These are phyloP conservation scores for Danio jaintianensis DNA, from an alignment of 2,797 vertebrate genomes.

Conservation along the genomic window DNA sequence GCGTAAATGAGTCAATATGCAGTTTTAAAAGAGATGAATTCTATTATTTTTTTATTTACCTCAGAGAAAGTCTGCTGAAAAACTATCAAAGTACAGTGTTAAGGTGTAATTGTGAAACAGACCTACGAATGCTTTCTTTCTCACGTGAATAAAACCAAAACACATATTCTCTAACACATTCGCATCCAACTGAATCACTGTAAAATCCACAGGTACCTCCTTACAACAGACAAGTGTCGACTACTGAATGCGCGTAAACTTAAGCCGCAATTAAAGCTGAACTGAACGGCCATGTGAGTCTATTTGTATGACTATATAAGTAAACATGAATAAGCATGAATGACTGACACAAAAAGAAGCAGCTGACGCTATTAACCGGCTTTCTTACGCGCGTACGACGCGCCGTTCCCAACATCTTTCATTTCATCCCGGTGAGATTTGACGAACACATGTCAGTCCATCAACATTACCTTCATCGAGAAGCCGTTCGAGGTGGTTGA, in stretches of 20 bases:
- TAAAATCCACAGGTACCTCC: constrained; percentile 39
- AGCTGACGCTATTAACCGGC: neutral
- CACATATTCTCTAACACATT: neutral
- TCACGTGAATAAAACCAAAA: constrained; percentile 5
- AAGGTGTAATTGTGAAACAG: neutral
- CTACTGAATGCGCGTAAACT: constrained; percentile 1
- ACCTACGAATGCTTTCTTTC: neutral
- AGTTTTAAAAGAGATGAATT: neutral
- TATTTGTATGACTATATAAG: neutral
- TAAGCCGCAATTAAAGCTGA: neutral
- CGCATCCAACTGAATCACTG: constrained; percentile 11
- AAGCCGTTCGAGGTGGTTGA: constrained; percentile 85
- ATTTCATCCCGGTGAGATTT: neutral
- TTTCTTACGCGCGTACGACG: neutral
- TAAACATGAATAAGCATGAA: neutral
- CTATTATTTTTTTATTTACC: neutral
- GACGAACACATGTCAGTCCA: constrained; percentile 17
- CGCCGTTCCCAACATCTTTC: neutral
- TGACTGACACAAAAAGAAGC: neutral
- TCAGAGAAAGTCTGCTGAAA: neutral
- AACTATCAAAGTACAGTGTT: neutral
- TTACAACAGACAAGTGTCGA: neutral
- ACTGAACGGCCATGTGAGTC: neutral
- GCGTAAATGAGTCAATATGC: neutral
- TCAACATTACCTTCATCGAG: constrained; percentile 80